phyloP scores from a whole-genome alignment of 2,797 vertebrate species.

The Anguilla anguilla region DNA sequence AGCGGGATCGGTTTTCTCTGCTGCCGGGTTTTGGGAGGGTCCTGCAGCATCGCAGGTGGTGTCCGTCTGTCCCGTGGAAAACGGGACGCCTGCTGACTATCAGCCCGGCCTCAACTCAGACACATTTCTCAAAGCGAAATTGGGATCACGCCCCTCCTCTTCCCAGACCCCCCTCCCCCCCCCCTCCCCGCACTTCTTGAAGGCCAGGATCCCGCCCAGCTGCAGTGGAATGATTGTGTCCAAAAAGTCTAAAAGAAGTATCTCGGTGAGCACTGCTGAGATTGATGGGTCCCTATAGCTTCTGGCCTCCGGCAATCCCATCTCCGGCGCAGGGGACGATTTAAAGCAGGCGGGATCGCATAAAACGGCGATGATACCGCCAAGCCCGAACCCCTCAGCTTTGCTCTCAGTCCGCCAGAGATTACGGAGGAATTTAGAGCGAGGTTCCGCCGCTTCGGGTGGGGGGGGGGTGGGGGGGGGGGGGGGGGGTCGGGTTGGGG shows the following conservation, averaged over 20 bases:
- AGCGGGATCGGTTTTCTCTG: background rate
- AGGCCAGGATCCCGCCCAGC: background rate
- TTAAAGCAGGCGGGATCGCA: background rate
- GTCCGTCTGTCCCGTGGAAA: background rate
- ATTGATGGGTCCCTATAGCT: conserved; percentile 13
- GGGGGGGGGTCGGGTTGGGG: background rate
- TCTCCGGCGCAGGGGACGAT: conserved; percentile 1
- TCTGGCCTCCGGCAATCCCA: conserved; percentile 7
- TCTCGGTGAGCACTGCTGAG: no score
- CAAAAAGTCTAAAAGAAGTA: background rate
- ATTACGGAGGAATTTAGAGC: conserved; percentile 9
- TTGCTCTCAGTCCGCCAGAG: background rate
- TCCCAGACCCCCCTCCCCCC: no score
- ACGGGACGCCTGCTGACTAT: background rate
- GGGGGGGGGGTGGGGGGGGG: no score
- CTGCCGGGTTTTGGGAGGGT: background rate
- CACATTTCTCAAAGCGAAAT: background rate
- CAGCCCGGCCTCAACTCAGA: background rate
- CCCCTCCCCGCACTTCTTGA: background rate
- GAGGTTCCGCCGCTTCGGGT: background rate
- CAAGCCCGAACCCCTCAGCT: background rate
- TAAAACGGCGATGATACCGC: background rate
- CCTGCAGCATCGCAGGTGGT: background rate
- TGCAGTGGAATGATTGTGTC: background rate
- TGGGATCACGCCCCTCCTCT: background rate